Evolutionary conservation across 2,888 invertebrate genomes (phyloP), one percentile per base, ranked within the genome.

Genomic region (Panzeria rudis): DNA sequence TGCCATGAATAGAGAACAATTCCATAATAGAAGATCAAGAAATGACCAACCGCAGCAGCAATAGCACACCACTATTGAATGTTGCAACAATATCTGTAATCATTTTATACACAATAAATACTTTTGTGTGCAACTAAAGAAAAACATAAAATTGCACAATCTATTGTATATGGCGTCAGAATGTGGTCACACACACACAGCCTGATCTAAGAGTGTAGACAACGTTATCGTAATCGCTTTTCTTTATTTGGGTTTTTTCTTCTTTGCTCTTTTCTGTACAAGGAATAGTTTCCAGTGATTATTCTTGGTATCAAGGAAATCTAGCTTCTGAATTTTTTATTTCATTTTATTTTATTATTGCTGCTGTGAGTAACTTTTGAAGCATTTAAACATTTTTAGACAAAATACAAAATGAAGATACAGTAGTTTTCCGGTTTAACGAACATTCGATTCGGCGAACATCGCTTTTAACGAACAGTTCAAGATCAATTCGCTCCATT

Each of bases 1-100:
- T 69, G 81, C 82, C 82, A 82, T 76, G 69, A 71, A 76, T 62
- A 82, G 82, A 76, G 82, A 82, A 82, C 82, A 76, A 64, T 64
- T 76, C 82, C 82, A 82, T 76, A 82, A 76, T 62, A 69, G 69
- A 61, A 81, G 62, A 62, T 75, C 81, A 75, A 54, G 69, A 73
- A 59, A 59, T 61, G 29, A 50, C 41, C 68, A 50, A 61, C 8
- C 68, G 3, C 13, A 44, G 17, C 17, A 13, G 50, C 44, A 59
- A 38, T 68, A n/a, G 66, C 25, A 15, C 29, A 68, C 29, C n/a
- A 75, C 1, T 9, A 61, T 29, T 77, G 41, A 47, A 32, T 79
- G 72, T 66, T 66, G 72, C 72, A 80, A 59, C 66, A 32, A 59
- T 56, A 23, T 80, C 56, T 72, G 72, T 32, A 64, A 66, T 73